Conservation (phyloP, 2,113 vertebrate genomes). For the Numida meleagris region DNA sequence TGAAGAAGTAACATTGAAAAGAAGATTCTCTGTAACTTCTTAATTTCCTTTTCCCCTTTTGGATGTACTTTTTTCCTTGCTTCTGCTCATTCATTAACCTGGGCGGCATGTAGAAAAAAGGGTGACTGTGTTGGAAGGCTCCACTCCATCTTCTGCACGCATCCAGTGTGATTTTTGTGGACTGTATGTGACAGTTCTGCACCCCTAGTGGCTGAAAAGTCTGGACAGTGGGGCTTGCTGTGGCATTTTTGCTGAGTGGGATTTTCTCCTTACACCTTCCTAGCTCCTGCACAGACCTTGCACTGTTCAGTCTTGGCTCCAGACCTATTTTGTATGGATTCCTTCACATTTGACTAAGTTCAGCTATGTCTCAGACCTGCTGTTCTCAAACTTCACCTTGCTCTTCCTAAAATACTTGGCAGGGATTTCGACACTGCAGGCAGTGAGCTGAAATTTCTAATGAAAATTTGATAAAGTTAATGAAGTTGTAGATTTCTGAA, state of each 20-base stretch:
- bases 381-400: background rate
- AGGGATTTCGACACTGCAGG: background rate
- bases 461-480: background rate
- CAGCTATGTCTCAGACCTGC: background rate
- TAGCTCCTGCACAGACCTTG: background rate
- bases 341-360: background rate
- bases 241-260: background rate
- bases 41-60: background rate
- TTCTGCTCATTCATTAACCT: background rate
- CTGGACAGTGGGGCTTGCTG: too few species aligned
- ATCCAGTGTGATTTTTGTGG: fast-evolving
- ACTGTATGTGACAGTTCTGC: background rate
- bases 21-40: background rate
- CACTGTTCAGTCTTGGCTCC: background rate
- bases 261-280: background rate
- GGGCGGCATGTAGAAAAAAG: fast-evolving
- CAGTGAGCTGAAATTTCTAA: background rate
- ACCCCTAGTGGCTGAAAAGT: background rate
- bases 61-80: fast-evolving
- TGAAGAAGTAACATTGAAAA: background rate
- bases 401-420: background rate
- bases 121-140: background rate
- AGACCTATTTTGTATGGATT: background rate
- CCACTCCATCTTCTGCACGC: background rate
- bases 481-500: background rate